Percentiles rank a stretch among this genome's conserved stretches.
Conservation (phyloP, 2,797 vertebrate species). For the Myotis planiceps region DNA sequence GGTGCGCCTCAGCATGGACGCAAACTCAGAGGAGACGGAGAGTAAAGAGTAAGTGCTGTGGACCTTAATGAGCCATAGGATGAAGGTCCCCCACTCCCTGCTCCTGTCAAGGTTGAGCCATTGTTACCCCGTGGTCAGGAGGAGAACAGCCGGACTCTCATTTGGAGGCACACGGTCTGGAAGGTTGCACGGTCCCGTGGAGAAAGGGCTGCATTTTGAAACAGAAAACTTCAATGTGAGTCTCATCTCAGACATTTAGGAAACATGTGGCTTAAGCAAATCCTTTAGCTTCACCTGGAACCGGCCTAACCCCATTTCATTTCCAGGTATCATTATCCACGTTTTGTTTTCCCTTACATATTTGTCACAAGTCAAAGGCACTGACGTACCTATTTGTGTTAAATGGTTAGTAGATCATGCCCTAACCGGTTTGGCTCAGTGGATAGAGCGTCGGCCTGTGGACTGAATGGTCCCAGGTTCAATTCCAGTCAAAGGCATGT, state of each 20-base stretch:
- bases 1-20: background rate
- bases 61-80: background rate
- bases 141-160: fast-evolving
- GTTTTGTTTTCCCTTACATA: background rate
- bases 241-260: background rate
- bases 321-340: background rate
- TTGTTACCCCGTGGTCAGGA: too few species aligned
- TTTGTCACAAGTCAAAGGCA: background rate
- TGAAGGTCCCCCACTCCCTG: background rate
- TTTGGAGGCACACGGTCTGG: background rate
- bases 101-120: background rate
- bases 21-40: background rate
- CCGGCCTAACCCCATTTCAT: too few species aligned
- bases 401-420: background rate
- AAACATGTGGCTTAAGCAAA: background rate
- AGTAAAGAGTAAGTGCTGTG: background rate
- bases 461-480: too few species aligned
- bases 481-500: too few species aligned
- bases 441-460: too few species aligned
- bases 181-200: background rate
- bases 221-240: background rate
- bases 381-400: background rate
- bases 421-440: too few species aligned
- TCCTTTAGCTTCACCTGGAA: background rate
- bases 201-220: background rate